Evolutionary conservation across 2,888 invertebrate species (phyloP).

Genomic region (Meta bourneti): DNA sequence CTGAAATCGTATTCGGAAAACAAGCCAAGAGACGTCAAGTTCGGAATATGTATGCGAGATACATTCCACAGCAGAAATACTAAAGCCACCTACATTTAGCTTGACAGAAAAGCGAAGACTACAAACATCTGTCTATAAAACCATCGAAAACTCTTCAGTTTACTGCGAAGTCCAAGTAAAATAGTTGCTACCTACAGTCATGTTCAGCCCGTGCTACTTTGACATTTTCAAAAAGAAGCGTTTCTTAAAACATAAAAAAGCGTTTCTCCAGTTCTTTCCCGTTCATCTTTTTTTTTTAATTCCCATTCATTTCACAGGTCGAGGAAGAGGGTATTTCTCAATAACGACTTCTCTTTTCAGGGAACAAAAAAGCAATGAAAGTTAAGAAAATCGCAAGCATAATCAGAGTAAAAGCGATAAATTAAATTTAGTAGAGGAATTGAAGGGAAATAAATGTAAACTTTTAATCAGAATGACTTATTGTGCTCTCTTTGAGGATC

Average conservation of each 20-base stretch:
- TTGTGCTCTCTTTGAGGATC: neutral
- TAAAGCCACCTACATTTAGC: too few species aligned
- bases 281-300: neutral
- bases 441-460: neutral
- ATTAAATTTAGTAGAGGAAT: slow-evolving; percentile 1
- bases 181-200: neutral
- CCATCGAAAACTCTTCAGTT: neutral
- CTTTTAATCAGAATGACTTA: neutral
- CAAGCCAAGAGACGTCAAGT: too few species aligned
- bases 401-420: neutral
- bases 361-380: neutral
- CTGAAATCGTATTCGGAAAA: too few species aligned
- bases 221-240: slow-evolving; percentile 13
- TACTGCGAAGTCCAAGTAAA: neutral
- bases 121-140: too few species aligned
- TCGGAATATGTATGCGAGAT: too few species aligned
- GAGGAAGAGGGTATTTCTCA: neutral
- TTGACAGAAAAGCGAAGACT: too few species aligned
- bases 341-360: neutral
- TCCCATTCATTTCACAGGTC: neutral
- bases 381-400: neutral
- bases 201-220: neutral
- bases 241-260: neutral
- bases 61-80: too few species aligned
- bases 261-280: neutral